A percentile compares a stretch with the other conserved stretches of the same genome.
Conservation (phyloP, 2,888 invertebrate species). For the Acanthosepion pharaonis region DNA sequence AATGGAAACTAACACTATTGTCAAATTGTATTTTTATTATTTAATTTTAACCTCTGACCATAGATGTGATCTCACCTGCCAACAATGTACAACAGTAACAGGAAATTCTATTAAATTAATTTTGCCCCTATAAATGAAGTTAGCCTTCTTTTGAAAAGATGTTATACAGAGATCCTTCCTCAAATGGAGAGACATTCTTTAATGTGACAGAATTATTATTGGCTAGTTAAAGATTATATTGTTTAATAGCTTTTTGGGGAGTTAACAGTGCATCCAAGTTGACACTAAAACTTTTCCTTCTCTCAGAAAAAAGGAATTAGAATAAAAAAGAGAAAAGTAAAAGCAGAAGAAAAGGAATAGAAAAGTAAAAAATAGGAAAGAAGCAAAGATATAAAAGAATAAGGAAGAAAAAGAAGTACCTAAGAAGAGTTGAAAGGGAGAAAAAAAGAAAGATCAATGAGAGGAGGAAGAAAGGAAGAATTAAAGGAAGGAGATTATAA, state of each 20-base stretch:
- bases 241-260: background rate
- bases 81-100: background rate
- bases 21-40: background rate
- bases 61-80: background rate
- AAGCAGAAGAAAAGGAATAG: background rate
- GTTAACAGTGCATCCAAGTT: background rate
- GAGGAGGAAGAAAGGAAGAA: background rate
- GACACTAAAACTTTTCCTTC: background rate
- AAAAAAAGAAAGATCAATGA: background rate
- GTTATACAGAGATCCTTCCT: background rate
- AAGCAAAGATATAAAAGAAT: background rate
- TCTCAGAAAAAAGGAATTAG: background rate
- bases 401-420: background rate
- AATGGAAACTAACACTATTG: background rate
- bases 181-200: background rate
- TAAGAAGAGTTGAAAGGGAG: background rate
- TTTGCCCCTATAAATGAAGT: background rate
- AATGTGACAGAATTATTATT: slow-evolving; percentile 1
- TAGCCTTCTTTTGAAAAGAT: background rate
- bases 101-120: background rate
- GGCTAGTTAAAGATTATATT: background rate
- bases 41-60: background rate
- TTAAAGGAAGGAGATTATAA: too few relatives aligned
- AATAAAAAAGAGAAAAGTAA: background rate
- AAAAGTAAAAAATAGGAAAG: background rate